A percentile compares a stretch with the other conserved stretches of the same genome.
Conservation (phyloP, 2,113 vertebrate species). For the Raja brachyura region DNA sequence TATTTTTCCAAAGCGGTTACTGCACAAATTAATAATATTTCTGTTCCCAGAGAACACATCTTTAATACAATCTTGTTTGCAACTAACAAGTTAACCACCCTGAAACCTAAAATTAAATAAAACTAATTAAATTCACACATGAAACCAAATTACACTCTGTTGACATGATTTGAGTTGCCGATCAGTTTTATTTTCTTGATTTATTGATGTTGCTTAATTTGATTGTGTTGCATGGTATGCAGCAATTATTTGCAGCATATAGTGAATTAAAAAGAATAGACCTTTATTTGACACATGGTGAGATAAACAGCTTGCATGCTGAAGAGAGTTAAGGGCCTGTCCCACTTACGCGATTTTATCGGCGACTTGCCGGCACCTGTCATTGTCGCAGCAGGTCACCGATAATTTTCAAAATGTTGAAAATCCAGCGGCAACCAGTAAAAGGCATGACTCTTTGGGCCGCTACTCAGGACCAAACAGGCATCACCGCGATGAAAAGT, state of each 20-base stretch:
- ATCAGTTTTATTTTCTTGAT: not conserved
- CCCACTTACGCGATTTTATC: no score
- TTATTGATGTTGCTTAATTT: not conserved
- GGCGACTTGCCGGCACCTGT: no score
- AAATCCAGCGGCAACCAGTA: no score
- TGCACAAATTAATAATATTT: not conserved
- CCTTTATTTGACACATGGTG: not conserved
- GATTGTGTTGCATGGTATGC: not conserved
- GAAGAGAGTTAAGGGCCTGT: not conserved
- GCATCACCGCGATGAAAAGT: not conserved
- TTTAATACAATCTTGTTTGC: not conserved
- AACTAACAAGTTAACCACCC: slow-evolving; percentile 7
- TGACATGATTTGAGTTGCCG: slow-evolving; percentile 14
- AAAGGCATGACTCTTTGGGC: no score
- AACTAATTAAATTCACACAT: slow-evolving; percentile 21
- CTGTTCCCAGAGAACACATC: not conserved
- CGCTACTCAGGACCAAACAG: no score
- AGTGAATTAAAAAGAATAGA: not conserved
- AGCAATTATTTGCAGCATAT: not conserved
- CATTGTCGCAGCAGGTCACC: no score
- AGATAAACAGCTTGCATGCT: not conserved
- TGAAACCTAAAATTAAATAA: slow-evolving; percentile 24
- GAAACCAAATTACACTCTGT: not conserved
- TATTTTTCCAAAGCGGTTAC: not conserved
- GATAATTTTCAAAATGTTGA: no score